Conservation (phyloP, 2,113 vertebrate genomes). For the Spea bombifrons region DNA sequence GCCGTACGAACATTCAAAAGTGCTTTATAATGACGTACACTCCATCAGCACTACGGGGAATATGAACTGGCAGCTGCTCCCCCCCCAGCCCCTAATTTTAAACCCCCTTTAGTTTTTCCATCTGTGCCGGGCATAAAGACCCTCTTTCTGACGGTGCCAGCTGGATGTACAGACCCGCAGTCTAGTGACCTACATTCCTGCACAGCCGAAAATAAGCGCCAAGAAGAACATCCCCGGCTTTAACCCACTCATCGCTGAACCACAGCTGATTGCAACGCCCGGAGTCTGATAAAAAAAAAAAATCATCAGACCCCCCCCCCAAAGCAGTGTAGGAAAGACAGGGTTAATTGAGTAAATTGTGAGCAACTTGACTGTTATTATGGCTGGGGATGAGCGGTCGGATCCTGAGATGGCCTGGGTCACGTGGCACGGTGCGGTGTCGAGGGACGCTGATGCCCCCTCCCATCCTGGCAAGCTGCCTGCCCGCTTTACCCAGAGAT, state of each 20-base stretch:
- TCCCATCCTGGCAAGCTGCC: slow-evolving; percentile 27
- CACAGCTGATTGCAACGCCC: too few relatives aligned
- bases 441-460: not conserved
- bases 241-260: not conserved
- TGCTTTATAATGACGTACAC: too few relatives aligned
- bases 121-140: not conserved
- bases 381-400: not conserved
- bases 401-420: not conserved
- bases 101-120: not conserved
- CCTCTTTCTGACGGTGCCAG: not conserved
- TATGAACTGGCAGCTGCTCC: not conserved
- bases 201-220: not conserved
- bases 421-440: slow-evolving; percentile 12
- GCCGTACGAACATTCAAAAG: too few relatives aligned
- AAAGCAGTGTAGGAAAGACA: not conserved
- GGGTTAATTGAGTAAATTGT: not conserved
- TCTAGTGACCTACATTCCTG: slow-evolving; percentile 4
- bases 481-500: slow-evolving; percentile 36
- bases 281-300: not conserved
- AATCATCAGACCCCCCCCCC: too few relatives aligned
- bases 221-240: not conserved
- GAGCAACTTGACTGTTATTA: not conserved
- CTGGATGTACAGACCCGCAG: not conserved
- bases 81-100: not conserved
- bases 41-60: not conserved